phyloP scores from a whole-genome alignment of 1,140 invertebrate genomes.

The Sminthurides bifidus region DNA sequence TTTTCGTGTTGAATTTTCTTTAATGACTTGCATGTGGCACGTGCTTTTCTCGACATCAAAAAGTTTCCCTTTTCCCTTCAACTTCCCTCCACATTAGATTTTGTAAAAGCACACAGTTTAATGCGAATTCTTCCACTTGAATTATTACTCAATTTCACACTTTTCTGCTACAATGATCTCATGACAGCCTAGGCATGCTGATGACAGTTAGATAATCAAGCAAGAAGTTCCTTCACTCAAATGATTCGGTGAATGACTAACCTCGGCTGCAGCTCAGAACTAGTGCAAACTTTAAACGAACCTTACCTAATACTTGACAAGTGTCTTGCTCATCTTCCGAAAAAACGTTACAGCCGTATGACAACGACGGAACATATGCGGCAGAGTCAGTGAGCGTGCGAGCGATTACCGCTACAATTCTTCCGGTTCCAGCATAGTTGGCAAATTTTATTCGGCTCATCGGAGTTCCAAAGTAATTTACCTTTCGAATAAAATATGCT shows the following conservation, averaged over 20 bases:
- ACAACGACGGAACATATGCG: conserved; percentile 52
- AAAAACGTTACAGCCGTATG: conserved; percentile 48
- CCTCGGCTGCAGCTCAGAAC: conserved; percentile 38
- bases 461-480: conserved; percentile 19
- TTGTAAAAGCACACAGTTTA: too few species aligned
- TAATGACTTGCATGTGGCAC: too few species aligned
- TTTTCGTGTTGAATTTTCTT: too few species aligned
- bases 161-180: too few species aligned
- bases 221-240: neutral
- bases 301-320: conserved; percentile 42
- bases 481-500: conserved; percentile 6
- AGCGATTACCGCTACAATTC: conserved; percentile 44
- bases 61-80: too few species aligned
- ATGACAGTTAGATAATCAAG: conserved; percentile 15
- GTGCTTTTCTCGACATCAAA: too few species aligned
- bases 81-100: too few species aligned
- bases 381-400: conserved; percentile 37
- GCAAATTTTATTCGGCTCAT: conserved; percentile 38
- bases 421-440: conserved; percentile 50
- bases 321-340: conserved; percentile 26
- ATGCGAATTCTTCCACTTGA: too few species aligned
- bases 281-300: conserved; percentile 19
- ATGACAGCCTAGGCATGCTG: too few species aligned
- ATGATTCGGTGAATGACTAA: conserved; percentile 7
- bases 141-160: too few species aligned